Conservation (phyloP, 2,797 vertebrate genomes). For the Mallotus villosus region DNA sequence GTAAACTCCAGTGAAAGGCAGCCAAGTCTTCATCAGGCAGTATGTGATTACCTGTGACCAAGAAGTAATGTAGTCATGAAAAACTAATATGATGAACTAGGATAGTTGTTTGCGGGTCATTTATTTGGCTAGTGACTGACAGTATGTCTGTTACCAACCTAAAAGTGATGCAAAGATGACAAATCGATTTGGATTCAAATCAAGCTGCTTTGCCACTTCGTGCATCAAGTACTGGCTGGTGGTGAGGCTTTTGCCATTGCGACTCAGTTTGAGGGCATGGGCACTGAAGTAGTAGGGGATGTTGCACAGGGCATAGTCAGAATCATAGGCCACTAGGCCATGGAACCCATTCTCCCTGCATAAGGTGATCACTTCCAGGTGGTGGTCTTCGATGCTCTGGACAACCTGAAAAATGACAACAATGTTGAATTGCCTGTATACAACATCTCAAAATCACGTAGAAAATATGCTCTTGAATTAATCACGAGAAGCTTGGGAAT, state of each 20-base stretch:
- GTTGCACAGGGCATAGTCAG: conserved; percentile 94
- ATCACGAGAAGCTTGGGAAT: not conserved
- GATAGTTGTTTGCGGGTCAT: not conserved
- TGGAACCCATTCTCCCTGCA: conserved; percentile 93
- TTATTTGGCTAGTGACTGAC: not conserved
- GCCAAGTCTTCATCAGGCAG: conserved; percentile 98
- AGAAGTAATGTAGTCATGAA: not conserved
- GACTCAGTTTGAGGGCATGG: conserved; percentile 95
- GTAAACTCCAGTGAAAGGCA: conserved; percentile 98
- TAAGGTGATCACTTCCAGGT: conserved; percentile 94
- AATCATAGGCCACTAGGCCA: conserved; percentile 92
- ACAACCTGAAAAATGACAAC: conserved; percentile 78
- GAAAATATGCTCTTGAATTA: not conserved
- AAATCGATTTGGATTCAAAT: conserved; percentile 91
- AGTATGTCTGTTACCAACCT: conserved; percentile 73
- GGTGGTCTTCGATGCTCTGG: conserved; percentile 95
- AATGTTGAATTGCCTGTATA: not conserved
- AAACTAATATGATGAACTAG: not conserved
- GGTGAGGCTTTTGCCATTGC: conserved; percentile 95
- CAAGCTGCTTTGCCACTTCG: conserved; percentile 93
- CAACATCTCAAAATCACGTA: not conserved
- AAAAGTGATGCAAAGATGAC: conserved; percentile 94
- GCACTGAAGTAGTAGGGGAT: conserved; percentile 96
- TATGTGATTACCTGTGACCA: conserved; percentile 91
- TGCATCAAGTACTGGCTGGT: conserved; percentile 98